These are phyloP conservation scores for Eidolon helvum DNA, from an alignment of 2,113 vertebrate species.

Conservation along the genomic window DNA sequence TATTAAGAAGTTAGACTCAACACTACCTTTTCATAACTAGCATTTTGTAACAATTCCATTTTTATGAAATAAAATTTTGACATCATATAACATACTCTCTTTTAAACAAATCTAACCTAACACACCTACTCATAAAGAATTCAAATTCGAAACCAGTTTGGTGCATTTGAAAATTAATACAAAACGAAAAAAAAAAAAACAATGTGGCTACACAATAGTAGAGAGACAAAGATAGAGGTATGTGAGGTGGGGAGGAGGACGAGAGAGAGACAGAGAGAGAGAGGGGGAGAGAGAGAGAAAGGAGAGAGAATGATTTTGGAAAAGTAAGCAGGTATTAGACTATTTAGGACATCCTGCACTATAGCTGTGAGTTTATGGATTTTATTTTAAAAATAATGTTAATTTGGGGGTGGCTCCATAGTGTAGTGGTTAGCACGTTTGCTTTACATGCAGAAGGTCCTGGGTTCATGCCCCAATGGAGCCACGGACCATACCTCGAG, in stretches of 20 bases:
- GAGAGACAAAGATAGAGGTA: not conserved
- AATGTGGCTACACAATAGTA: not conserved
- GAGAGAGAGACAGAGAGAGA: not conserved
- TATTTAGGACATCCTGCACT: not conserved
- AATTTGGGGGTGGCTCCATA: too few relatives aligned
- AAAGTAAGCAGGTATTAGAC: not conserved
- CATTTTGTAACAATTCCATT: not conserved
- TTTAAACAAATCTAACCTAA: not conserved
- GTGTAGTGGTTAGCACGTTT: too few relatives aligned
- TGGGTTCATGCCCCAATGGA: too few relatives aligned
- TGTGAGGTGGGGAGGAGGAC: too few relatives aligned
- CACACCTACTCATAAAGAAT: not conserved
- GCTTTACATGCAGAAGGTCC: too few relatives aligned
- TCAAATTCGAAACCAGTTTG: not conserved
- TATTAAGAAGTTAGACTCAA: not conserved
- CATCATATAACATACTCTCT: not conserved
- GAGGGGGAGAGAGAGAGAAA: not conserved
- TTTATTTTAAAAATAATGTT: not conserved
- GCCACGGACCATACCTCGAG: too few relatives aligned
- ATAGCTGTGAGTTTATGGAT: not conserved
- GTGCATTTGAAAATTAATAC: not conserved
- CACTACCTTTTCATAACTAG: not conserved
- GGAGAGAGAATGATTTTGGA: not conserved
- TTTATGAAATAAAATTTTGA: not conserved
- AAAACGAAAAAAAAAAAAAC: not conserved